Base-by-base conservation (phyloP, 2,888 invertebrate species). In the Drosophila setosimentum region DNA sequence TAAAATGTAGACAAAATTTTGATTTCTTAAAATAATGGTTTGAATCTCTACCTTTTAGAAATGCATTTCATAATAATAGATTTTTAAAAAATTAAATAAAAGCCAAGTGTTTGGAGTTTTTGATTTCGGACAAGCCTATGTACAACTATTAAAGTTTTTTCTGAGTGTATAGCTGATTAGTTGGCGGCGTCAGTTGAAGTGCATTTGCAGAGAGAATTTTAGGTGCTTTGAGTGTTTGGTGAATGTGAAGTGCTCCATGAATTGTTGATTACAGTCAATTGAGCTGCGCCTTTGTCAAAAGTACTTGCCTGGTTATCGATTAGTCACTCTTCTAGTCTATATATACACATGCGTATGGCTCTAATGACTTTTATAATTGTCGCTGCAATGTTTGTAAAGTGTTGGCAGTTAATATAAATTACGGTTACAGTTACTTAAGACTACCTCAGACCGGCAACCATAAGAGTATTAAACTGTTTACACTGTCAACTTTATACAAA, bases 351-450 rank as follows among this genome's bases (percentile, higher is more conserved):
- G 50, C 35, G 54, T 73, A 59, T 57, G 40, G 48, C 70, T 60
- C 53, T 88, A 84, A 84, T 83, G 86, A 69, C 69, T 55, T 58
- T 40, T 73, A 88, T 73, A 88, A 72, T 85, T 74, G 74, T 70
- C 76, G 74, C 57, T 79, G 70, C 73, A 89, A 85, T 76, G 69
- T 62, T 78, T 73, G 68, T 84, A 82, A 79, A 82, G 83, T 65
- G 68, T 50, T 57, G 57, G 53, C 49, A 61, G 71, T 78, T 69
- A 74, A 89, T 81, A 74, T 50, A 78, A 89, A 87, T 89, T 81
- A 68, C 81, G 58, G 60, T 49, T 54, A 62, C 65, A 54, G 59
- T 50, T 49, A 42, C 21, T 51, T 10, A 45, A 45, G 42, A 32
- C n/a, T 35, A 35, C 21, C 33, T 42, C 55, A 27, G 45, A 32